Conservation (phyloP, 1,140 invertebrate species). For the Leptestheria dahalacensis region DNA sequence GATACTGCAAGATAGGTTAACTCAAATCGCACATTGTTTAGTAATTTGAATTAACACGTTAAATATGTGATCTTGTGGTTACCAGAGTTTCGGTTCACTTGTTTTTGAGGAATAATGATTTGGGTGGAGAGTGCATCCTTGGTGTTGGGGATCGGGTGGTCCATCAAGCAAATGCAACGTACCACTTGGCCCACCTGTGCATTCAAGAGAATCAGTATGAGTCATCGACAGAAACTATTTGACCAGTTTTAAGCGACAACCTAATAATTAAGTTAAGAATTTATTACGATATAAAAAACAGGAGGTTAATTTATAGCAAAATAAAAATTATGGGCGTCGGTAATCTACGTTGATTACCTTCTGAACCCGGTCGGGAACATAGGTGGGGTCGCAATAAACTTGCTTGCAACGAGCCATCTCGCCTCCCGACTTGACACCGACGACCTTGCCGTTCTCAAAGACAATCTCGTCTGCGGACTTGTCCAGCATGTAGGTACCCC, state of each 20-base stretch:
- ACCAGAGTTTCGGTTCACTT: slow-evolving; percentile 38
- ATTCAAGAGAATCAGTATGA: neutral
- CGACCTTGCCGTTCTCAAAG: slow-evolving; percentile 62
- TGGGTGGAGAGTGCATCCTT: slow-evolving; percentile 90
- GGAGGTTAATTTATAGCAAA: too few relatives aligned
- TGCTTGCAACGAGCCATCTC: slow-evolving; percentile 92
- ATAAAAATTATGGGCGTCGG: too few relatives aligned
- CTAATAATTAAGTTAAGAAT: too few relatives aligned
- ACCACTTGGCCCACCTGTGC: slow-evolving; percentile 62
- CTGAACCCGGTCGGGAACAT: slow-evolving; percentile 67
- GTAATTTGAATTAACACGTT: too few relatives aligned
- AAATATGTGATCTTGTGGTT: too few relatives aligned
- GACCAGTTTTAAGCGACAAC: too few relatives aligned
- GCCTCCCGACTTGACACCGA: slow-evolving; percentile 81
- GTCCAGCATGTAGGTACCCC: slow-evolving; percentile 98
- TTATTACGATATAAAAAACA: too few relatives aligned
- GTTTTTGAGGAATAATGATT: slow-evolving; percentile 99
- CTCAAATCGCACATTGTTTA: too few relatives aligned
- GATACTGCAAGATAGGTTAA: too few relatives aligned
- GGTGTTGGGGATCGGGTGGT: slow-evolving; percentile 91
- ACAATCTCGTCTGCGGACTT: slow-evolving; percentile 96
- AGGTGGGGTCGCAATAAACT: slow-evolving; percentile 97
- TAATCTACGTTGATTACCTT: too few relatives aligned
- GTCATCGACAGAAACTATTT: too few relatives aligned
- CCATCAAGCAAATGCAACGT: slow-evolving; percentile 92